Evolutionary conservation across 2,113 vertebrate genomes (phyloP), one percentile per base, ranked within the genome.

Genomic region (Calypte anna): DNA sequence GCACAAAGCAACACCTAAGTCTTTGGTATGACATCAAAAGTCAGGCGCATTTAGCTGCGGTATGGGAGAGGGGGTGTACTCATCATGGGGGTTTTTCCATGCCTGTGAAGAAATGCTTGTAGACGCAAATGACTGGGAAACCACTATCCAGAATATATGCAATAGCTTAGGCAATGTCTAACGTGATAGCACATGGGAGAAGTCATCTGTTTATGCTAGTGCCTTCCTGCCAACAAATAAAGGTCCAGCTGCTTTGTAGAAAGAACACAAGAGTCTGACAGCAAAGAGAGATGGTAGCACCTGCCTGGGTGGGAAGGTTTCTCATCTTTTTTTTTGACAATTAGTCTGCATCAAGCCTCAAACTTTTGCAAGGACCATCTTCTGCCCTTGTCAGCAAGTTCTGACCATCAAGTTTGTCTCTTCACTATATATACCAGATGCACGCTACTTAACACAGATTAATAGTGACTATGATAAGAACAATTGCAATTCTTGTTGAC

Each of bases 81-180:
- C 51, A 50, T 14, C 19, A 66, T 1, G 5, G 31, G 38, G 30
- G 86, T 70, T 78, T 74, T 84, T 70, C 36, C 11, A 6, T n/a
- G 81, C 51, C 28, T 63, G 22, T 40, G 82, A 73, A 73, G 59
- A 84, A 62, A 24, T 22, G 40, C 55, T 67, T 63, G 51, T 22
- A 36, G 91, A 94, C 90, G 68, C 64, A 85, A 88, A 66, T 31
- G 62, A 8, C 87, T 48, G 38, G 44, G 74, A 87, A 94, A 63
- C 43, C 43, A 57, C 43, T 27, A 84, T 28, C 53, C 54, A 59
- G 59, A 74, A 70, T 31, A 55, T 22, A 54, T n/a, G 46, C 31
- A 57, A 23, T 36, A 93, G 24, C 51, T 76, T 21, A 82, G 58
- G 64, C 53, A 72, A 67, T 18, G 57, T 82, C 44, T 90, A 40